A percentile compares a stretch with the other conserved stretches of the same genome.
These are phyloP conservation scores for Podiceps cristatus DNA, from an alignment of 2,113 vertebrate genomes.

Conservation along the genomic window DNA sequence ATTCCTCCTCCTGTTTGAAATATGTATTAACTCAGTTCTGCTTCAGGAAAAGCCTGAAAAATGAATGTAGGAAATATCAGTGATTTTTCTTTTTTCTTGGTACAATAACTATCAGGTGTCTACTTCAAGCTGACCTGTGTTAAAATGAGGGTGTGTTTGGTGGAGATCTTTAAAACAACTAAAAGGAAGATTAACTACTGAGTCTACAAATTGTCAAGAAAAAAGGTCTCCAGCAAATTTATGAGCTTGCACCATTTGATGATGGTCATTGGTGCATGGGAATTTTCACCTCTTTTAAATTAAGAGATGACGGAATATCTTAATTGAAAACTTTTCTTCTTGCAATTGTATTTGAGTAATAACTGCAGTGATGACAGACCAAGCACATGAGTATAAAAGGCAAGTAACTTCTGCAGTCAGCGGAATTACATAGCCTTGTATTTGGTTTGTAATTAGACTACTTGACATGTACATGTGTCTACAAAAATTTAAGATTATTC, in stretches of 20 bases:
- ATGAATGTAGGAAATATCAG: background rate
- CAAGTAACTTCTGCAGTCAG: background rate
- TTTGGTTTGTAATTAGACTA: background rate
- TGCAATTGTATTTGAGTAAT: background rate
- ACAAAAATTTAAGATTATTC: background rate
- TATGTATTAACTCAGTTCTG: background rate
- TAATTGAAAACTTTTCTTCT: background rate
- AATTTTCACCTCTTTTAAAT: background rate
- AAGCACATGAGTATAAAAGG: background rate
- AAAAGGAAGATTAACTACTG: background rate
- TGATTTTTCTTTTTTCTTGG: background rate
- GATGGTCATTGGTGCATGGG: background rate
- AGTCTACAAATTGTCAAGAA: slow-evolving; percentile 5
- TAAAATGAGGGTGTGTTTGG: background rate
- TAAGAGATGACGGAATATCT: background rate
- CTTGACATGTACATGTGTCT: background rate
- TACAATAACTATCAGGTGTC: background rate
- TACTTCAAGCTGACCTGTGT: background rate
- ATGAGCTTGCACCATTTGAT: background rate
- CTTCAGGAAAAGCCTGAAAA: background rate
- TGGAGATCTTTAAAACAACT: background rate
- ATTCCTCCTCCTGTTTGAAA: background rate
- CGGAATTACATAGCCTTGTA: background rate
- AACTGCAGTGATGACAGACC: background rate
- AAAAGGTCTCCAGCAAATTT: background rate